Conservation (phyloP, 2,113 vertebrate species). For the Platanista minor region DNA sequence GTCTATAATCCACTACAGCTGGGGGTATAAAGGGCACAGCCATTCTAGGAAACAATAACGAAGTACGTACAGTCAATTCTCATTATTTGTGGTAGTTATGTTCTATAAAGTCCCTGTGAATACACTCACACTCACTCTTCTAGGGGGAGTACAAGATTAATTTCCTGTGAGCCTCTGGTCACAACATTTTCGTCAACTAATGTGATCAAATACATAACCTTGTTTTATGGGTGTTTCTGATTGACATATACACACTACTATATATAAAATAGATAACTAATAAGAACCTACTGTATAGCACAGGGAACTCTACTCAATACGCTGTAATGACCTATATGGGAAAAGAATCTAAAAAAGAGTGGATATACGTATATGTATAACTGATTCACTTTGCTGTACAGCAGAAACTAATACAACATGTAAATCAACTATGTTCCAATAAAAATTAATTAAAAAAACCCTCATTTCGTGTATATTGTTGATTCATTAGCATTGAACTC, state of each 20-base stretch:
- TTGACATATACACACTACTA: neutral
- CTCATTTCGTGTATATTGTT: no score
- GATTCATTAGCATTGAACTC: no score
- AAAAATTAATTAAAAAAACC: no score
- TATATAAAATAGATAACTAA: neutral
- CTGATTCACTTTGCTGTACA: no score
- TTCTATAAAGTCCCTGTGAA: neutral
- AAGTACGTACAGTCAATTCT: neutral
- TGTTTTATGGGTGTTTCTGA: neutral
- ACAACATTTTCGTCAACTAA: neutral
- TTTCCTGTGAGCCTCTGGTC: neutral
- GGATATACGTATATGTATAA: no score
- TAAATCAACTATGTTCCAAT: no score
- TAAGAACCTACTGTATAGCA: neutral
- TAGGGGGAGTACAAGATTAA: neutral
- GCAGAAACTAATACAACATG: no score
- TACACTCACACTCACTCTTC: neutral
- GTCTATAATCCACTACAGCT: neutral
- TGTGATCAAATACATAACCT: neutral
- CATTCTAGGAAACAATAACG: neutral
- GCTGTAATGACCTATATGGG: no score
- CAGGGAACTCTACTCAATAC: no score
- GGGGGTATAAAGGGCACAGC: neutral
- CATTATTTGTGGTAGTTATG: neutral
- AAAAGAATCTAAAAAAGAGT: no score